Evolutionary conservation across 2,113 vertebrate species (phyloP), one percentile per base, ranked within the genome.

Genomic region (Elanoides forficatus): DNA sequence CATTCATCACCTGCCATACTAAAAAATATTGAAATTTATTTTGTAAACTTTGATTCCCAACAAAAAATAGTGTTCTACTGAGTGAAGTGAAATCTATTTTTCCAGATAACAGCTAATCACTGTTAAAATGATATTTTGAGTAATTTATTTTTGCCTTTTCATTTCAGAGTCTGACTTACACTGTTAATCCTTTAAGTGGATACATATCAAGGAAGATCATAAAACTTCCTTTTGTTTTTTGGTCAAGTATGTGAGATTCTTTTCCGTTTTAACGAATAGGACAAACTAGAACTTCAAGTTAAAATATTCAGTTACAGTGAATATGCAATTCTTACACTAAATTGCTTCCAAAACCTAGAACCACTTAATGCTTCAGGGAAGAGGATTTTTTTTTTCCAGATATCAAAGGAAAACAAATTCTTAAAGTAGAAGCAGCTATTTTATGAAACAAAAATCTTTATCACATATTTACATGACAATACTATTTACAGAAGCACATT

Each of bases 1-100:
- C 99, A 99, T 99, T 99, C 98, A 99, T 99, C 99, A 99, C 98
- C 98, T 97, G 97, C 98, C 97, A 98, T 97, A 98, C 95, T 96
- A 98, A 98, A 92, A 98, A 98, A 98, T 98, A 98, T 97, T 96
- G 91, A 97, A 97, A 96, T 96, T 88, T 97, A 97, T 97, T 98
- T 98, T 96, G 95, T 94, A 98, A 97, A 97, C 83, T 96, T 94
- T 96, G 88, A 95, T 92, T 96, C 66, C 88, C 81, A 93, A 94
- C 79, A 93, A 97, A 96, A 97, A 93, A 93, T 8, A 96, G 73
- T 38, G 32, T 89, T 95, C 84, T 85, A 73, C 15, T 59, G 63
- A 71, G 45, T 76, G 71, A 92, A 91, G 86, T 74, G 50, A 97
- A 97, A 98, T 93, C 71, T 84, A 36, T 56, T 96, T 96, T 94